Evolutionary conservation across 2,797 vertebrate species (phyloP).

Genomic region (Sebastes itinus): DNA sequence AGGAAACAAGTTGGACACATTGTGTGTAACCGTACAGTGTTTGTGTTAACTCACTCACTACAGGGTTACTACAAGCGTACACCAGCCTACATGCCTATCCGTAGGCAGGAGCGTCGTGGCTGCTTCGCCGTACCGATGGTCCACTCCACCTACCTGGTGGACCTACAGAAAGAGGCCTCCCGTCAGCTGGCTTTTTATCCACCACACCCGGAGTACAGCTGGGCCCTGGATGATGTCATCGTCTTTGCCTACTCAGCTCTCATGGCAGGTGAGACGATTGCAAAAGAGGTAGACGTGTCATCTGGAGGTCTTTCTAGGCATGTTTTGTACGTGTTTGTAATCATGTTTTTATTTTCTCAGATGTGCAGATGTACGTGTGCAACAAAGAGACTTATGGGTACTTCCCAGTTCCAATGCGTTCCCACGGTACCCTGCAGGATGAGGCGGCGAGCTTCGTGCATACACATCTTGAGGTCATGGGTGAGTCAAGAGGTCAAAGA

Average conservation of each 20-base stretch:
- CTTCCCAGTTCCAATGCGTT: conserved; percentile 88
- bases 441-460: conserved; percentile 92
- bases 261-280: conserved; percentile 79
- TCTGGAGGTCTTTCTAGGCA: neutral
- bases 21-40: neutral
- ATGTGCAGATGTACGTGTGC: conserved; percentile 92
- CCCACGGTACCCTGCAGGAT: conserved; percentile 87
- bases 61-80: conserved; percentile 93
- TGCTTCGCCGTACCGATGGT: conserved; percentile 93
- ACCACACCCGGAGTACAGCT: conserved; percentile 87
- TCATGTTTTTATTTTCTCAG: conserved; percentile 66
- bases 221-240: conserved; percentile 92
- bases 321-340: neutral
- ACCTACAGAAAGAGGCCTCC: conserved; percentile 87
- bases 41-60: neutral
- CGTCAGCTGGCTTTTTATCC: conserved; percentile 87
- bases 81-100: conserved; percentile 89
- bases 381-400: conserved; percentile 89
- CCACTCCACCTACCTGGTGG: conserved; percentile 91
- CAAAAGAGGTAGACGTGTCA: neutral
- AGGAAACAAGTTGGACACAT: neutral
- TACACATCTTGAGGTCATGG: conserved; percentile 89
- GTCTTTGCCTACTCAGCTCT: conserved; percentile 90
- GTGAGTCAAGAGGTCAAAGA: conserved; percentile 73
- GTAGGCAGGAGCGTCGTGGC: conserved; percentile 84